Percentiles rank a stretch among this genome's conserved stretches.
phyloP scores from a whole-genome alignment of 1,140 invertebrate species.

The Ceratosolen fusciceps region DNA sequence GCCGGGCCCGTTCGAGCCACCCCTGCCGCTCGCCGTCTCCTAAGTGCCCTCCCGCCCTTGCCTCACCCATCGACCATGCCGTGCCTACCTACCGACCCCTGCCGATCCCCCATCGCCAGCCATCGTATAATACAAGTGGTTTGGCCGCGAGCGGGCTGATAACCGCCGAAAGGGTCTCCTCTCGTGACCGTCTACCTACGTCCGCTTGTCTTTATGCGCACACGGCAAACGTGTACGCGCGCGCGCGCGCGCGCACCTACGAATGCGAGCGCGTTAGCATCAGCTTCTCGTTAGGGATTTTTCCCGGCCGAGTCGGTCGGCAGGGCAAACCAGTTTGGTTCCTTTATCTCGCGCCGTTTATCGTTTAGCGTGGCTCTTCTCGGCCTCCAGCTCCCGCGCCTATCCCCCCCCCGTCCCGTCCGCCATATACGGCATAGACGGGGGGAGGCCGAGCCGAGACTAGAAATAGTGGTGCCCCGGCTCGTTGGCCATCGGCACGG shows the following conservation, averaged over 20 bases:
- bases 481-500: too few species aligned
- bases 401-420: neutral
- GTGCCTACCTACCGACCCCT: too few species aligned
- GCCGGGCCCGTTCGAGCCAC: neutral
- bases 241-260: neutral
- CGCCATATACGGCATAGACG: neutral
- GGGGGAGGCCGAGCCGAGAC: neutral
- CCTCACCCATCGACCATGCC: too few species aligned
- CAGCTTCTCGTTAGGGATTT: constrained; percentile 59
- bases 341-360: constrained; percentile 58
- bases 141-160: neutral
- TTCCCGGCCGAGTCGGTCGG: constrained; percentile 35
- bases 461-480: neutral
- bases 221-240: neutral
- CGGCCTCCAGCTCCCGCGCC: neutral
- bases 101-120: neutral
- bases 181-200: neutral
- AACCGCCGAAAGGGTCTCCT: neutral
- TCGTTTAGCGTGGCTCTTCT: constrained; percentile 36
- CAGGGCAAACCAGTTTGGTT: constrained; percentile 57
- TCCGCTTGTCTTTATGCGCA: too few species aligned
- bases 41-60: neutral
- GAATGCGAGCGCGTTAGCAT: constrained; percentile 51
- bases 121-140: neutral
- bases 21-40: neutral